phyloP scores from a whole-genome alignment of 2,113 vertebrate genomes.

The Takifugu flavidus region DNA sequence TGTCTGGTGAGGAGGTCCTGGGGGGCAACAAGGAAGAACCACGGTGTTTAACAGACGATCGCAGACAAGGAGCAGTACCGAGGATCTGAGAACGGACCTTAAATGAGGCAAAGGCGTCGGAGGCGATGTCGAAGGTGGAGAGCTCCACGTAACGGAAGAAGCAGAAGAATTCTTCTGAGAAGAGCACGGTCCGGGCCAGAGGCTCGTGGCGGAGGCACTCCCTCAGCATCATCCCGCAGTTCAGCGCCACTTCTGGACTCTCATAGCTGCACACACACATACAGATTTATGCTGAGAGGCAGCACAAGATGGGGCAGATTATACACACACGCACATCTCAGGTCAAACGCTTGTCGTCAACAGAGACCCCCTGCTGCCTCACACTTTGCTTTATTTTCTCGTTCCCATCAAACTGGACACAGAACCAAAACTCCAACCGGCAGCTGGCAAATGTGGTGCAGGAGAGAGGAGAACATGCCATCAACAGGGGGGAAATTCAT shows the following conservation, averaged over 20 bases:
- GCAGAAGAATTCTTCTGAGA: constrained; percentile 76
- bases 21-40: constrained; percentile 21
- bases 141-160: constrained; percentile 80
- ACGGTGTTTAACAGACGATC: not conserved
- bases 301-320: too few species aligned
- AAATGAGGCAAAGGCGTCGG: constrained; percentile 81
- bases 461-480: too few species aligned
- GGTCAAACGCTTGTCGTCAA: too few species aligned
- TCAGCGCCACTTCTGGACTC: constrained; percentile 76
- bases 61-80: not conserved
- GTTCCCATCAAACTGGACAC: too few species aligned
- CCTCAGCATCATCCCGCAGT: constrained; percentile 82
- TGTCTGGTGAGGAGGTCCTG: constrained; percentile 95
- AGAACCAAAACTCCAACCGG: too few species aligned
- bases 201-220: constrained; percentile 80
- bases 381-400: too few species aligned
- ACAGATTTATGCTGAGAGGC: too few species aligned
- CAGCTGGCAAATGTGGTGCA: too few species aligned
- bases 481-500: too few species aligned
- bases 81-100: constrained; percentile 56
- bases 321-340: too few species aligned
- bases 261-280: constrained; percentile 69
- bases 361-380: too few species aligned
- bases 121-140: constrained; percentile 81
- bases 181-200: constrained; percentile 74